Evolutionary conservation across 2,797 vertebrate genomes (phyloP), one percentile per base, ranked within the genome.

Genomic region (Coilia nasus): DNA sequence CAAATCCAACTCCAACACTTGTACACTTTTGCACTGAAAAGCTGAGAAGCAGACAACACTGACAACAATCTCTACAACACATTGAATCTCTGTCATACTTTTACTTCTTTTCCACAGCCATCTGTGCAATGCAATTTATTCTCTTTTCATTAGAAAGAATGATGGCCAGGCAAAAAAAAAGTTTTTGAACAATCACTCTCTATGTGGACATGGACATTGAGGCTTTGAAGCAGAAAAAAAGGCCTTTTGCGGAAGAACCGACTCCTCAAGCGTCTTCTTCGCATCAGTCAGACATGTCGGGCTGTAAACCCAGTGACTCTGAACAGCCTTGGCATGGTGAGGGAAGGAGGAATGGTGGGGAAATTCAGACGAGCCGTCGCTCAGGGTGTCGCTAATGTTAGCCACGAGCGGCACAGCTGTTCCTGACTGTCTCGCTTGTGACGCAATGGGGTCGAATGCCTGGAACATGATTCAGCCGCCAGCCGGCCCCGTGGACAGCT

Each of bases 381-480:
- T 41, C 71, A 6, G 31, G 6, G 35, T 44, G 71, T 44, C 71
- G 71, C 71, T 78, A 78, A 78, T 78, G 71, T 78, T 78, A 78
- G 71, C 71, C 6, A 2, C 17, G 71, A 21, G 57, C 19, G 64
- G 83, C 82, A 50, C 64, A 78, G 71, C 71, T 78, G 71, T 78
- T 78, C 35, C 35, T 78, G 71, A 78, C 71, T 78, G 71, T 78
- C 71, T 78, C 17, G 17, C 71, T 41, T 78, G 71, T 78, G 71
- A 78, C 71, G 31, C 19, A 78, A 78, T 78, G 71, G 71, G 71
- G 71, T 44, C 71, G 31, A 78, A 78, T 78, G 71, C 17, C 41
- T 78, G 71, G 71, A 78, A 78, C 71, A 78, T 78, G 71, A 78
- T 78, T 78, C 71, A 78, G 31, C 71, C 35, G 31, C 35, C 71